Conservation (phyloP, 2,888 invertebrate genomes). For the Dilophus febrilis region DNA sequence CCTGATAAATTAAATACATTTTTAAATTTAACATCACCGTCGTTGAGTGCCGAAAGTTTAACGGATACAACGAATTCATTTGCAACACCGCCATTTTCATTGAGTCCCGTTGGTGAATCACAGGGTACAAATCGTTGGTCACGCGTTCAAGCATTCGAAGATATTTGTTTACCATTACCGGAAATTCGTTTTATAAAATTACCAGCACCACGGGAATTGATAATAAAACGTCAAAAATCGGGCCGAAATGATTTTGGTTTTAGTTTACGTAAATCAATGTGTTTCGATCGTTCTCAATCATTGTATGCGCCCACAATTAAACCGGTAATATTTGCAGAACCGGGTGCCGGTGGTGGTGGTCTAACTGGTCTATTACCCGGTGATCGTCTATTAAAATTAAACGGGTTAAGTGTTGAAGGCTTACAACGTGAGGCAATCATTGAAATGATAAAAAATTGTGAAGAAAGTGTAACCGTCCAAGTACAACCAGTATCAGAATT, state of each 20-base stretch:
- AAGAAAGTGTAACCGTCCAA: conserved; percentile 68
- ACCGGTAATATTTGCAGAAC: conserved; percentile 78
- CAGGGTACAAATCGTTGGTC: conserved; percentile 70
- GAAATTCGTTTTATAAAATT: conserved; percentile 48
- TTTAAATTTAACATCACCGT: conserved; percentile 46
- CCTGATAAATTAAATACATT: too few species aligned
- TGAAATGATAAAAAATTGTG: conserved; percentile 77
- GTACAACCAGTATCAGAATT: conserved; percentile 89
- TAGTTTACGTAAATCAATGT: conserved; percentile 73
- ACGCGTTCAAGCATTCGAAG: conserved; percentile 58
- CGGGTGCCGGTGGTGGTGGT: conserved; percentile 56
- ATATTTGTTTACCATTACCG: conserved; percentile 54
- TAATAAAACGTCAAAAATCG: conserved; percentile 61
- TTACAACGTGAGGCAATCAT: conserved; percentile 81
- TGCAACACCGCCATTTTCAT: conserved; percentile 70
- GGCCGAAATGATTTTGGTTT: conserved; percentile 89
- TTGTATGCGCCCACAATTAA: conserved; percentile 24
- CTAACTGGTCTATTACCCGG: conserved; percentile 86
- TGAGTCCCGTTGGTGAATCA: conserved; percentile 71
- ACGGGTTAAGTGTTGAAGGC: conserved; percentile 68
- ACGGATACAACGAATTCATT: conserved; percentile 78
- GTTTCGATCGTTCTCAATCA: conserved; percentile 46
- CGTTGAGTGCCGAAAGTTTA: conserved; percentile 67
- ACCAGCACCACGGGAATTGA: conserved; percentile 55
- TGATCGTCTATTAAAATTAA: conserved; percentile 82